Evolutionary conservation across 2,797 vertebrate species (phyloP).

Genomic region (Pipistrellus kuhlii): DNA sequence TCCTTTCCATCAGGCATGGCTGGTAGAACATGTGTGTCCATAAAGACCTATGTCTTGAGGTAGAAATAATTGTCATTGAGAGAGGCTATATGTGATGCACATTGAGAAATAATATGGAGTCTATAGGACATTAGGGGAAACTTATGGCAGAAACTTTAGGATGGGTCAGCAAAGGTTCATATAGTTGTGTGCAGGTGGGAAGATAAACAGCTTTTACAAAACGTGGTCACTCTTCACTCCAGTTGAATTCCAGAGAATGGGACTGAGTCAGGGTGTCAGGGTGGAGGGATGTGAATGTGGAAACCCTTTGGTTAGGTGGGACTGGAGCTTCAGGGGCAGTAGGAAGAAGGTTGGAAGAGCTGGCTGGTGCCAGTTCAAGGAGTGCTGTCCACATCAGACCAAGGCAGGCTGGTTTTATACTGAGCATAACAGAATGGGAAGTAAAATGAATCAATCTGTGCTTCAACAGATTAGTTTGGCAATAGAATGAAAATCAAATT

Average conservation of each 20-base stretch:
- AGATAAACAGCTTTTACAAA: neutral
- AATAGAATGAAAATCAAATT: neutral
- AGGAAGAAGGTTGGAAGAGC: neutral
- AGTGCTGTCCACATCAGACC: neutral
- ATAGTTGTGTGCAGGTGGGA: rapidly evolving
- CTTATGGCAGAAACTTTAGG: neutral
- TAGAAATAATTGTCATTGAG: neutral
- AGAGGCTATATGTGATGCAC: neutral
- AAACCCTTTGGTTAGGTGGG: neutral
- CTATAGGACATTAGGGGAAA: neutral
- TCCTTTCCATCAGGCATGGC: neutral
- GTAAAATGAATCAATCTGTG: neutral
- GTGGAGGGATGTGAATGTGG: neutral
- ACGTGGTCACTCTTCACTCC: neutral
- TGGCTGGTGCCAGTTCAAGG: neutral
- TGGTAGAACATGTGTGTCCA: neutral
- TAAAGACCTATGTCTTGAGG: neutral
- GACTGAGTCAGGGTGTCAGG: rapidly evolving
- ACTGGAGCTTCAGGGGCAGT: neutral
- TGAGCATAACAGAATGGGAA: neutral
- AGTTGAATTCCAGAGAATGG: neutral
- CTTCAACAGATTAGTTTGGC: neutral
- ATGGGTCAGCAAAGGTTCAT: neutral
- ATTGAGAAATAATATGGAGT: neutral
- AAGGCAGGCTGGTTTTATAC: neutral